These are phyloP conservation scores for Trichosurus vulpecula DNA, from an alignment of 2,797 vertebrate genomes.

Conservation along the genomic window DNA sequence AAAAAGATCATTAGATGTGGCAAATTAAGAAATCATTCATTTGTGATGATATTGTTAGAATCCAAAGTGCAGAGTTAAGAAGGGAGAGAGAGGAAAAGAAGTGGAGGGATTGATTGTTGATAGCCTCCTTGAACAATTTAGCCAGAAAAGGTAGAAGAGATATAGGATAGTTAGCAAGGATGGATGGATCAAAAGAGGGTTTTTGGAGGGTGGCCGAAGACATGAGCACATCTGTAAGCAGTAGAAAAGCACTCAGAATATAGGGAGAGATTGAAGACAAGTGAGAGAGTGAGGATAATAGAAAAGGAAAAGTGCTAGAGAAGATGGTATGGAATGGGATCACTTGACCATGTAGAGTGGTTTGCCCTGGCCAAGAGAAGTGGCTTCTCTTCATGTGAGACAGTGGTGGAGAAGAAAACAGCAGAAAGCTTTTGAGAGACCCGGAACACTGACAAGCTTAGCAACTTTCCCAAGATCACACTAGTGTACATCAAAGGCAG, in stretches of 20 bases:
- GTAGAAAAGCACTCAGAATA: neutral
- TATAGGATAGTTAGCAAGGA: neutral
- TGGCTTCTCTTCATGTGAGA: neutral
- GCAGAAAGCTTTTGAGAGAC: neutral
- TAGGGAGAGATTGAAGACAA: neutral
- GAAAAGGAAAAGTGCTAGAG: neutral
- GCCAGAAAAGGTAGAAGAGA: neutral
- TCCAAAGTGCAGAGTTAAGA: neutral
- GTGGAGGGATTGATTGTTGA: neutral
- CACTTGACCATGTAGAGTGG: neutral
- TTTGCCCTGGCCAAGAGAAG: neutral
- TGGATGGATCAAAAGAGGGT: neutral
- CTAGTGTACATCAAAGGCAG: neutral
- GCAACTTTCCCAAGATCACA: neutral
- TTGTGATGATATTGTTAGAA: neutral
- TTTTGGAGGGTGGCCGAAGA: neutral
- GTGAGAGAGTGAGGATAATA: neutral
- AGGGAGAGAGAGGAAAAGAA: neutral
- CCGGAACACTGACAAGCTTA: neutral
- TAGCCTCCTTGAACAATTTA: neutral
- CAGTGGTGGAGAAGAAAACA: neutral
- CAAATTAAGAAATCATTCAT: neutral
- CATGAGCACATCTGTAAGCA: neutral
- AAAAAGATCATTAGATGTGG: neutral
- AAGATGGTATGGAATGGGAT: neutral